Percentiles rank a stretch among this genome's conserved stretches.
Conservation (phyloP, 2,888 invertebrate species). For the Zelleria hepariella region DNA sequence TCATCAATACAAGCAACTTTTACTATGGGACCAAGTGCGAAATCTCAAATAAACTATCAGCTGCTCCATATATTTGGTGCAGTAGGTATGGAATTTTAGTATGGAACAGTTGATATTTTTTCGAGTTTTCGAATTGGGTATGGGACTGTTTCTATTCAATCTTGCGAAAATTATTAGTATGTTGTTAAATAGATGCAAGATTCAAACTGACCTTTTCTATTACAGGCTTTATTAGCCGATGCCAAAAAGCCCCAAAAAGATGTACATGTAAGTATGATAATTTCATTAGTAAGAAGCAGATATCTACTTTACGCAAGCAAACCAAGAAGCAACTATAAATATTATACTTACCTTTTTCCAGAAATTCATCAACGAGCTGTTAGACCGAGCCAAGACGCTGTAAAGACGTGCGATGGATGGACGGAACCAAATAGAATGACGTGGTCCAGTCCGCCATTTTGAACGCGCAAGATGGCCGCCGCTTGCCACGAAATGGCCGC, state of each 20-base stretch:
- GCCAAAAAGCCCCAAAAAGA: conserved; percentile 90
- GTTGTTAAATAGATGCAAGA: too few species aligned
- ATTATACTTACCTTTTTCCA: conserved; percentile 62
- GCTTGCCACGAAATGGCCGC: conserved; percentile 2
- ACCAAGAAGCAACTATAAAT: background rate
- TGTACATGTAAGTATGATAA: conserved; percentile 79
- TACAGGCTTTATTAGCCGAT: conserved; percentile 83
- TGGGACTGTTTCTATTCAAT: too few species aligned
- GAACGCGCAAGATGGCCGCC: conserved; percentile 6
- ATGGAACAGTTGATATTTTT: too few species aligned
- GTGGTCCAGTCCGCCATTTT: conserved; percentile 1
- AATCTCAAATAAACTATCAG: too few species aligned
- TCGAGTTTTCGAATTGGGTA: too few species aligned
- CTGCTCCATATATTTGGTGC: too few species aligned
- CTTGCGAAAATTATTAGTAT: too few species aligned
- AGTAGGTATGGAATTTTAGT: too few species aligned
- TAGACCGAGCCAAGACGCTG: conserved; percentile 91
- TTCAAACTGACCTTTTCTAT: too few species aligned
- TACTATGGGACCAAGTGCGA: too few species aligned
- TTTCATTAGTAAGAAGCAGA: background rate
- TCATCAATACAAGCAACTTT: too few species aligned
- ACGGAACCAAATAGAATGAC: conserved; percentile 30
- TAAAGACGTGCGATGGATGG: conserved; percentile 43
- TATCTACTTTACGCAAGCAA: too few species aligned
- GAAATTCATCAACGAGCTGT: conserved; percentile 92